Percentiles rank a stretch among this genome's conserved stretches.
Evolutionary conservation across 2,797 vertebrate genomes (phyloP).

Genomic region (Gobio occitaniae): DNA sequence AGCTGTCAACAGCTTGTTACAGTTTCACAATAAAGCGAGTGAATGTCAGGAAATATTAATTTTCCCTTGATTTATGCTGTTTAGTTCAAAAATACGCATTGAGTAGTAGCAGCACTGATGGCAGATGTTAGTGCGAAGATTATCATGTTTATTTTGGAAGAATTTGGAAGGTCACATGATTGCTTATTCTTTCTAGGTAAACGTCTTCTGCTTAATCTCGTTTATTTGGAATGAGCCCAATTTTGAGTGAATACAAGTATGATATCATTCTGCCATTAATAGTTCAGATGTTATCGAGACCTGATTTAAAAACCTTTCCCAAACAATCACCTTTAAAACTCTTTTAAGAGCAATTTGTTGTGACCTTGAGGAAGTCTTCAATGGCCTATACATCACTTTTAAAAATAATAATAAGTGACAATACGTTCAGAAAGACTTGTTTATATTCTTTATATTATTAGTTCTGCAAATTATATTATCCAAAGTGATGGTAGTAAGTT

Average conservation of each 20-base stretch:
- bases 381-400: neutral
- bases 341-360: neutral
- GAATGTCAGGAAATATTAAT: neutral
- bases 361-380: slow-evolving; percentile 30
- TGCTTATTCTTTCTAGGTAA: slow-evolving; percentile 42
- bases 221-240: slow-evolving; percentile 21
- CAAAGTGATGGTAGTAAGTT: neutral
- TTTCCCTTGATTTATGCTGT: neutral
- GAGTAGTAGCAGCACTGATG: neutral
- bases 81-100: neutral
- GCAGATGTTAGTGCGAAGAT: neutral
- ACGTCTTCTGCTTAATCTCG: neutral
- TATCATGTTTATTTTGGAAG: neutral
- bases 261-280: slow-evolving; percentile 36
- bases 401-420: neutral
- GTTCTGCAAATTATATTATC: neutral
- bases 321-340: neutral
- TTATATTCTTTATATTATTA: neutral
- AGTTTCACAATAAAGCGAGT: neutral
- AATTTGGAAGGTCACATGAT: neutral
- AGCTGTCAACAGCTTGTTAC: slow-evolving; percentile 16
- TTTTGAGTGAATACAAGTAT: slow-evolving; percentile 18
- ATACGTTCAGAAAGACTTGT: neutral
- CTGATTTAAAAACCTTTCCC: slow-evolving; percentile 18
- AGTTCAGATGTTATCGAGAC: slow-evolving; percentile 2